Percentiles rank a stretch among this genome's conserved stretches.
Evolutionary conservation across 2,113 vertebrate genomes (phyloP).

Genomic region (Climacteris rufus): DNA sequence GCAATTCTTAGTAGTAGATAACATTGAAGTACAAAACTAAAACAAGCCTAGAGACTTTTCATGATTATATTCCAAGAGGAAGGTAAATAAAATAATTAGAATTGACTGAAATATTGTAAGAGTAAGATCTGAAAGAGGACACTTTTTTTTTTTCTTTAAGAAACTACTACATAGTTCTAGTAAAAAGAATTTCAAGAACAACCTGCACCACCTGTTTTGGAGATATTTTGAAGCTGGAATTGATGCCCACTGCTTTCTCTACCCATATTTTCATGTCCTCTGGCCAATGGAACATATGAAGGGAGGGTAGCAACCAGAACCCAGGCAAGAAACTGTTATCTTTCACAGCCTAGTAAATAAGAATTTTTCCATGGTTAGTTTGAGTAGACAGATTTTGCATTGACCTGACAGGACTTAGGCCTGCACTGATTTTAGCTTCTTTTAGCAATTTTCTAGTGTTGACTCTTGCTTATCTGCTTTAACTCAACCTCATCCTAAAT

Average conservation of each 20-base stretch:
- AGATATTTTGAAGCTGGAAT: neutral
- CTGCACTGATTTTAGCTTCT: neutral
- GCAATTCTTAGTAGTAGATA: neutral
- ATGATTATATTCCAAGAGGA: neutral
- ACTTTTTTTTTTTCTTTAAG: neutral
- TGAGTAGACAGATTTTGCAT: neutral
- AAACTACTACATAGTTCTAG: neutral
- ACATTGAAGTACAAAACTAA: neutral
- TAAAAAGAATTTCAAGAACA: neutral
- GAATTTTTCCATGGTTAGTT: neutral
- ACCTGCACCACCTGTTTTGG: neutral
- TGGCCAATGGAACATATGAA: neutral
- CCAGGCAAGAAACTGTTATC: neutral
- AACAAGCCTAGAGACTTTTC: neutral
- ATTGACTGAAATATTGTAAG: neutral
- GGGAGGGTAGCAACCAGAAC: neutral
- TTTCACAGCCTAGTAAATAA: neutral
- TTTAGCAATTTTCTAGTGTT: neutral
- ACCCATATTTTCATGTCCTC: neutral
- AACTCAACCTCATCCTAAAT: neutral
- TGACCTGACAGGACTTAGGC: neutral
- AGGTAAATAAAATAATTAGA: constrained; percentile 6
- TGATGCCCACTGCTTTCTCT: neutral
- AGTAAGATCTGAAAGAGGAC: neutral
- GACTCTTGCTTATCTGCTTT: neutral